Conservation (phyloP, 2,113 vertebrate genomes). For the Cheilinus undulatus region DNA sequence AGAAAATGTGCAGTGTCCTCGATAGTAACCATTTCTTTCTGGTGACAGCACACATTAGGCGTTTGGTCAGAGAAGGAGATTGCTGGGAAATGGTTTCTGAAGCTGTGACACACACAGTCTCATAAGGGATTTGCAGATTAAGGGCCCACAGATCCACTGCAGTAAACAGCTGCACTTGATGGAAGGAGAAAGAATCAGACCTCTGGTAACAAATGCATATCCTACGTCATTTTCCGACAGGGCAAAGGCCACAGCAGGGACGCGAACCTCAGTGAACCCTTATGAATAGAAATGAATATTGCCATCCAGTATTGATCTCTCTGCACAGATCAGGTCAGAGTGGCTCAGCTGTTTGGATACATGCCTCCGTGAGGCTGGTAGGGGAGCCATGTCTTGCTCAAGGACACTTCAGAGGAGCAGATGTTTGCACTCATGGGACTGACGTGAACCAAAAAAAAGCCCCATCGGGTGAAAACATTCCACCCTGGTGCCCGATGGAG, state of each 20-base stretch:
- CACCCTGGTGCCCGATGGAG: constrained; percentile 62
- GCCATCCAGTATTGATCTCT: constrained; percentile 45
- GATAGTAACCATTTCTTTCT: too few species aligned
- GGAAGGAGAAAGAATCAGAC: neutral
- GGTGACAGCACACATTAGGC: too few species aligned
- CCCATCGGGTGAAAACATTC: constrained; percentile 54
- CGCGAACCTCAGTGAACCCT: constrained; percentile 30
- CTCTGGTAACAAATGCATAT: constrained; percentile 1
- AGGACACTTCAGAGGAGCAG: constrained; percentile 62
- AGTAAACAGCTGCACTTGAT: constrained; percentile 42
- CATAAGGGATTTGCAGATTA: constrained; percentile 21
- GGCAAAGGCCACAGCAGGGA: constrained; percentile 39
- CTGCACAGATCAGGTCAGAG: constrained; percentile 28
- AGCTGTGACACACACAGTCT: neutral
- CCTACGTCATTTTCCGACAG: neutral
- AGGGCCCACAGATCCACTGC: neutral
- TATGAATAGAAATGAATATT: constrained; percentile 38
- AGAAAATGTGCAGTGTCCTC: too few species aligned
- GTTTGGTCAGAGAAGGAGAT: neutral
- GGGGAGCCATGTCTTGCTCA: constrained; percentile 52
- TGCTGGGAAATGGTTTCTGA: neutral
- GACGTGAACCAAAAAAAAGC: constrained; percentile 52
- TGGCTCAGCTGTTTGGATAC: constrained; percentile 20
- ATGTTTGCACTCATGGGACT: constrained; percentile 59
- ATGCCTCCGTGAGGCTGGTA: constrained; percentile 25